phyloP scores from a whole-genome alignment of 2,113 vertebrate genomes.

The Cichladusa arquata region DNA sequence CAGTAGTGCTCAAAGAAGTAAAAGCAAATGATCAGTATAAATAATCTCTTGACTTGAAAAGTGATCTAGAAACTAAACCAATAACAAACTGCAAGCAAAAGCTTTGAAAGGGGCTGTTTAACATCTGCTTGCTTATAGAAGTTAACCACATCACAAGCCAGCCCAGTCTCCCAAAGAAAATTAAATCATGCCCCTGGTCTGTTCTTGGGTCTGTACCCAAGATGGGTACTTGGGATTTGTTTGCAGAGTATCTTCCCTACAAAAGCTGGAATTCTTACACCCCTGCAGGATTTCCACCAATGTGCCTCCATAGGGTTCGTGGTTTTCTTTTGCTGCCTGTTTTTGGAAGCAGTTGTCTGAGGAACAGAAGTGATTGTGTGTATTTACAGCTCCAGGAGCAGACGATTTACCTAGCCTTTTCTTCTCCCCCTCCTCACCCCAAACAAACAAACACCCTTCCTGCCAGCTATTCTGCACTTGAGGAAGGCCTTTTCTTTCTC shows the following conservation, averaged over 20 bases:
- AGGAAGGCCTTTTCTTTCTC: not conserved
- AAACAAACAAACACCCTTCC: not conserved
- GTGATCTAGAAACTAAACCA: slow-evolving; percentile 1
- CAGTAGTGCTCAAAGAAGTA: not conserved
- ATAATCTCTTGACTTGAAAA: not conserved
- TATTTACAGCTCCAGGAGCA: not conserved
- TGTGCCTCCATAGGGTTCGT: not conserved
- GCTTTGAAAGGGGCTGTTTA: not conserved
- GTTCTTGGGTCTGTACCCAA: not conserved
- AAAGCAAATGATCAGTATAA: not conserved
- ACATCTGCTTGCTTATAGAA: not conserved
- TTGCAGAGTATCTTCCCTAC: not conserved
- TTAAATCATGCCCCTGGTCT: not conserved
- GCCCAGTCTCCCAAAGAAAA: not conserved
- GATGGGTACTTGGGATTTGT: not conserved
- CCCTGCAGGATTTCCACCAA: not conserved
- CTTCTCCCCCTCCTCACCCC: not conserved
- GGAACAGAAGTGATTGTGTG: not conserved
- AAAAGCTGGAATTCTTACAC: not conserved
- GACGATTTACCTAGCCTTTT: not conserved
- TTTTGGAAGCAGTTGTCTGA: not conserved
- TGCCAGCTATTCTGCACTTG: not conserved
- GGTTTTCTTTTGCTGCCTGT: not conserved
- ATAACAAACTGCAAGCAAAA: not conserved
- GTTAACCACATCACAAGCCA: not conserved